Percentiles rank a stretch among this genome's conserved stretches.
These are phyloP conservation scores for Digitonthophagus gazella DNA, from an alignment of 2,888 invertebrate species.

Conservation along the genomic window DNA sequence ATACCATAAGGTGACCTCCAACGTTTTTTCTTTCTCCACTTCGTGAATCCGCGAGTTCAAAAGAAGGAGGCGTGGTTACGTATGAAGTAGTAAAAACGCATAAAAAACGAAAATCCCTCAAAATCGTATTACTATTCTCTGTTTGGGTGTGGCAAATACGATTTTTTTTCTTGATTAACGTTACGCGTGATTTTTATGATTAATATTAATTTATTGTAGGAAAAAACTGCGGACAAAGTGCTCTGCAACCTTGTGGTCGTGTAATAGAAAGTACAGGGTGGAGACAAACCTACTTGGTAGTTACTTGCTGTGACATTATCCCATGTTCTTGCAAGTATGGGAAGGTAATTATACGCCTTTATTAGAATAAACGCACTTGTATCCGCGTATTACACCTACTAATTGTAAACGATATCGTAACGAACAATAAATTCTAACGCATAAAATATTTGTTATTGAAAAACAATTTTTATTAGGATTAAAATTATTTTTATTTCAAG, in stretches of 20 bases:
- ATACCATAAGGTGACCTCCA: conserved; percentile 33
- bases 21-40: conserved; percentile 12
- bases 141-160: not conserved
- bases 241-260: conserved; percentile 6
- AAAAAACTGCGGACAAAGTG: conserved; percentile 11
- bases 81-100: not conserved
- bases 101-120: conserved; percentile 8
- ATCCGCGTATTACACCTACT: not conserved
- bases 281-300: conserved; percentile 13
- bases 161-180: conserved; percentile 4
- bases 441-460: not conserved
- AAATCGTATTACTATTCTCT: not conserved
- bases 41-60: conserved; percentile 1
- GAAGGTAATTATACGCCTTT: conserved; percentile 9
- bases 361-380: not conserved
- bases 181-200: not conserved
- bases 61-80: not conserved
- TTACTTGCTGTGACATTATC: conserved; percentile 21
- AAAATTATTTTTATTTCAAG: not conserved
- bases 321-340: conserved; percentile 13
- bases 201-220: conserved; percentile 14
- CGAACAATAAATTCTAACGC: not conserved
- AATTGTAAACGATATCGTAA: too few species aligned
- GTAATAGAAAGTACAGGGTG: conserved; percentile 14
- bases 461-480: not conserved